Conservation (phyloP, 2,888 invertebrate genomes). For the Drosophila algonquin region DNA sequence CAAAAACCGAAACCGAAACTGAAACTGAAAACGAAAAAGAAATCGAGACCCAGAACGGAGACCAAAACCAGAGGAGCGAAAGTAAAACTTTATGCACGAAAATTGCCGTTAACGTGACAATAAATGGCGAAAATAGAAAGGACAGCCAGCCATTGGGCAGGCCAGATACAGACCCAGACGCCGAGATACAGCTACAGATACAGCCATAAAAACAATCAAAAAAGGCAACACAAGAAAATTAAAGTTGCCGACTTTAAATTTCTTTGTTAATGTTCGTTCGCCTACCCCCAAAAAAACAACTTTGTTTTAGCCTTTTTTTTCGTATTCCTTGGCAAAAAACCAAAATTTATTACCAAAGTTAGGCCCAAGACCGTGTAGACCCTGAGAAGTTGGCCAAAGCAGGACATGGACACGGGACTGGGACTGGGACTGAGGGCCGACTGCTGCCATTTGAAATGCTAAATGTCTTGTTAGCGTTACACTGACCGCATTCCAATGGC, state of each 20-base stretch:
- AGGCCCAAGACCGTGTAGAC: conserved; percentile 57
- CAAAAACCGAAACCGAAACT: conserved; percentile 46
- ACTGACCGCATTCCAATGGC: conserved; percentile 74
- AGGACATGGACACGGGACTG: conserved; percentile 37
- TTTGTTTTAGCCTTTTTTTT: conserved; percentile 10
- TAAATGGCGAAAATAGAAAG: conserved; percentile 58
- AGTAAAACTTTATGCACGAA: conserved; percentile 68
- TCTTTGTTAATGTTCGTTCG: conserved; percentile 62
- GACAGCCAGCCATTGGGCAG: conserved; percentile 18
- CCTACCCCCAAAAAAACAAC: conserved; percentile 9
- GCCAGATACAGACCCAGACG: not conserved
- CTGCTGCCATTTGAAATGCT: conserved; percentile 61
- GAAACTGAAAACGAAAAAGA: conserved; percentile 41
- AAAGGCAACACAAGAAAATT: conserved; percentile 50
- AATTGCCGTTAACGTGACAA: conserved; percentile 74
- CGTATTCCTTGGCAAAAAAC: conserved; percentile 53
- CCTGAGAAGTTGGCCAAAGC: conserved; percentile 56
- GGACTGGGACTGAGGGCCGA: conserved; percentile 18
- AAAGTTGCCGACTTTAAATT: conserved; percentile 71
- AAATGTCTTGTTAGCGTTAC: conserved; percentile 67
- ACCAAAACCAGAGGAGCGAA: conserved; percentile 17
- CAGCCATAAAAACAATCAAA: conserved; percentile 50
- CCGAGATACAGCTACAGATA: not conserved
- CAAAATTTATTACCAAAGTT: conserved; percentile 74
- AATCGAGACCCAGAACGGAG: conserved; percentile 39